Evolutionary conservation across 2,888 invertebrate genomes (phyloP).

Genomic region (Dasysyrphus albostriatus): DNA sequence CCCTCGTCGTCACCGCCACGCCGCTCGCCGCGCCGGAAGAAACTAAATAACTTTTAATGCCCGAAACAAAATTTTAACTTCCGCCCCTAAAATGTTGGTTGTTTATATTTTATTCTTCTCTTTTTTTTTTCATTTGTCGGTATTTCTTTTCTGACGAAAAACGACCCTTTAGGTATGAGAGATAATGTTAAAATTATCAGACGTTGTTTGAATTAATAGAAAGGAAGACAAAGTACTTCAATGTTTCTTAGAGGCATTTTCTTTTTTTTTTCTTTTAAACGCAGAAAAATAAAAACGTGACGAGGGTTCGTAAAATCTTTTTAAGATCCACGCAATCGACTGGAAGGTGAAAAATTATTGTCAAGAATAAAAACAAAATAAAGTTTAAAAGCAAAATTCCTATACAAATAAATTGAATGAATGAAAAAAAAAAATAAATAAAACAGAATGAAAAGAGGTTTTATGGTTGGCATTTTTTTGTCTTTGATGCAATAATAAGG

Average conservation of each 20-base stretch:
- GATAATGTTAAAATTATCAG: slow-evolving; percentile 29
- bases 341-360: slow-evolving; percentile 40
- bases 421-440: neutral
- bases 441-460: neutral
- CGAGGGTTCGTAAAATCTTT: slow-evolving; percentile 42
- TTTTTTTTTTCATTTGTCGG: too few relatives aligned
- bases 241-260: slow-evolving; percentile 12
- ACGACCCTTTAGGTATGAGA: slow-evolving; percentile 12
- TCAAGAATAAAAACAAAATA: slow-evolving; percentile 24
- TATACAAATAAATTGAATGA: slow-evolving; percentile 32
- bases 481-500: neutral
- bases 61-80: slow-evolving; percentile 26
- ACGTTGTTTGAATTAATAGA: slow-evolving; percentile 29
- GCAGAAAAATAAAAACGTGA: slow-evolving; percentile 37
- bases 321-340: slow-evolving; percentile 28
- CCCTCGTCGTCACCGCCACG: neutral
- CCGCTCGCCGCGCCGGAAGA: slow-evolving; percentile 1
- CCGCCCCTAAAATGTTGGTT: slow-evolving; percentile 7
- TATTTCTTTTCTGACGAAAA: slow-evolving; percentile 9
- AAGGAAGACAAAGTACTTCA: slow-evolving; percentile 23
- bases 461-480: slow-evolving; percentile 1
- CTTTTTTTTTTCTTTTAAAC: neutral
- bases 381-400: neutral
- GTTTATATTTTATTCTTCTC: neutral
- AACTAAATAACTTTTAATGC: slow-evolving; percentile 20